Percentiles rank a stretch among this genome's conserved stretches.
phyloP scores from a whole-genome alignment of 2,888 invertebrate species.

The Ichneumon xanthorius region DNA sequence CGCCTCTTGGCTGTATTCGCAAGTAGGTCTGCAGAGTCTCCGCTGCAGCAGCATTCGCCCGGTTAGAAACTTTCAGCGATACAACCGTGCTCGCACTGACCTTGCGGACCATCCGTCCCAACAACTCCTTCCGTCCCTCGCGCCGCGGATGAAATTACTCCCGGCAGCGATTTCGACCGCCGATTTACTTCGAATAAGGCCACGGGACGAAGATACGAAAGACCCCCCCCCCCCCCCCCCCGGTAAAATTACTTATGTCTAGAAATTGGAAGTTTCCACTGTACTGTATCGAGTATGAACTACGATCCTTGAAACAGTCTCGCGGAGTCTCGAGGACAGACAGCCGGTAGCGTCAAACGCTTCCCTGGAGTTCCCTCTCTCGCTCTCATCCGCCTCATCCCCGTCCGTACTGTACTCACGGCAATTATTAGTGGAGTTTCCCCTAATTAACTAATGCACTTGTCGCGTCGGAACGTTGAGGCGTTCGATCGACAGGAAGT shows the following conservation, averaged over 20 bases:
- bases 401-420: conserved; percentile 61
- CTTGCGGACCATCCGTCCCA: not conserved
- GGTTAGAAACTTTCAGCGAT: conserved; percentile 19
- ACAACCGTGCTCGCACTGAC: conserved; percentile 1
- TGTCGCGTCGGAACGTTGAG: conserved; percentile 73
- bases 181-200: not conserved
- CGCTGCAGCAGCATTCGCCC: not conserved
- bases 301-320: conserved; percentile 25
- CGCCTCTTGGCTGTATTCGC: not conserved
- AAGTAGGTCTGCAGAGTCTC: not conserved
- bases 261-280: not conserved
- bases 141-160: not conserved
- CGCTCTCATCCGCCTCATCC: conserved; percentile 43
- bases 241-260: not conserved
- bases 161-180: not conserved
- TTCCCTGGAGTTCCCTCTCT: conserved; percentile 48
- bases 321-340: conserved; percentile 33
- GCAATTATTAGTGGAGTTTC: conserved; percentile 69
- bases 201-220: not conserved
- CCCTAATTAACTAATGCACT: conserved; percentile 80
- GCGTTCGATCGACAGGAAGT: conserved; percentile 60
- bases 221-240: not conserved
- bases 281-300: conserved; percentile 6
- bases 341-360: conserved; percentile 48
- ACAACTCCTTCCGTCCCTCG: not conserved